phyloP scores from a whole-genome alignment of 2,797 vertebrate genomes.

The Halcyon chelicuti region DNA sequence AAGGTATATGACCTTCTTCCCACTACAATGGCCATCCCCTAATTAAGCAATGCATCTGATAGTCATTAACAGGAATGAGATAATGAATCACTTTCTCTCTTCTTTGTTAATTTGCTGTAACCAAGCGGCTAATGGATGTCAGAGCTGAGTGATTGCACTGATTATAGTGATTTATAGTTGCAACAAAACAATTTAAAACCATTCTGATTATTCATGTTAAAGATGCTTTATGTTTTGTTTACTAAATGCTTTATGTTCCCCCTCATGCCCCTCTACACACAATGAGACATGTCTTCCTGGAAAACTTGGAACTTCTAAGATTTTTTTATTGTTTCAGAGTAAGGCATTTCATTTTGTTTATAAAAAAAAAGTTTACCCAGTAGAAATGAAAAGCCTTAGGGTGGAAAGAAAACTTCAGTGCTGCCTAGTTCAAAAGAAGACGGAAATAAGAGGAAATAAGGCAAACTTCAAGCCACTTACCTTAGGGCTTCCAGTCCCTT shows the following conservation, averaged over 20 bases:
- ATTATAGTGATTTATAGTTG: slow-evolving; percentile 96
- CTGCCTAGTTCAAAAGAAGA: slow-evolving; percentile 81
- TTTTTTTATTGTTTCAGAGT: slow-evolving; percentile 78
- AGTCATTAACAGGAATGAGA: slow-evolving; percentile 95
- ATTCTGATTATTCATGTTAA: slow-evolving; percentile 88
- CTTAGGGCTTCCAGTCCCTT: slow-evolving; percentile 84
- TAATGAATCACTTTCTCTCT: slow-evolving; percentile 93
- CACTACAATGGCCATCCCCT: slow-evolving; percentile 86
- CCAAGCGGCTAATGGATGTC: slow-evolving; percentile 95
- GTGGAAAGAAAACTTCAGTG: slow-evolving; percentile 83
- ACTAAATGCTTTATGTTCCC: slow-evolving; percentile 83
- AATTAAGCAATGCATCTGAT: slow-evolving; percentile 96
- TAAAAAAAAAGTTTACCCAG: slow-evolving; percentile 83
- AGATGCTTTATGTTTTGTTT: slow-evolving; percentile 86
- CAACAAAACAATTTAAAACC: slow-evolving; percentile 95
- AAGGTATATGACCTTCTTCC: slow-evolving; percentile 86
- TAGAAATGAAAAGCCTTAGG: slow-evolving; percentile 83
- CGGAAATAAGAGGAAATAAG: slow-evolving; percentile 81
- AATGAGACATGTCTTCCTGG: slow-evolving; percentile 52
- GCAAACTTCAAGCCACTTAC: slow-evolving; percentile 83
- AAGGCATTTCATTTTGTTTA: slow-evolving; percentile 78
- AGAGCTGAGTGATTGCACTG: slow-evolving; percentile 96
- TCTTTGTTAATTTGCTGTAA: slow-evolving; percentile 95
- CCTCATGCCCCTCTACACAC: slow-evolving; percentile 33
- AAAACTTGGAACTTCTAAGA: slow-evolving; percentile 76